These are phyloP conservation scores for Ichneumoninae sp. DNA, from an alignment of 2,888 invertebrate species.

Conservation along the genomic window DNA sequence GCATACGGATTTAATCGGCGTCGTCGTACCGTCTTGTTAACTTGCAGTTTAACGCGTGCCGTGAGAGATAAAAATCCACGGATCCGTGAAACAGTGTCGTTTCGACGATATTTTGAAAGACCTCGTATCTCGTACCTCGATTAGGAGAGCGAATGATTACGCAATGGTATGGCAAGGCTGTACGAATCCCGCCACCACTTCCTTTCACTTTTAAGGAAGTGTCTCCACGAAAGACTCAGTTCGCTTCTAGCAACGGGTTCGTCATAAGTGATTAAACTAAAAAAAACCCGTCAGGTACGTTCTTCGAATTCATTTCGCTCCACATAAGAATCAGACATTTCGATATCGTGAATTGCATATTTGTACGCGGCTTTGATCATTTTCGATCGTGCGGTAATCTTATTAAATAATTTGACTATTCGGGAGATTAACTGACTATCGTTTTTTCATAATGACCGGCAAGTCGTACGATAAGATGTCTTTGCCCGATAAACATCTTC, in stretches of 20 bases:
- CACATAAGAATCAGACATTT: not conserved
- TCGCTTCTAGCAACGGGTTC: conserved; percentile 41
- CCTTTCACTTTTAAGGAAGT: conserved; percentile 74
- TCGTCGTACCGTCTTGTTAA: not conserved
- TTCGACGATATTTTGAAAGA: conserved; percentile 15
- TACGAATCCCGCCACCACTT: conserved; percentile 59
- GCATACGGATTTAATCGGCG: not conserved
- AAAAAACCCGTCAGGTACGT: not conserved
- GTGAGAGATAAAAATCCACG: conserved; percentile 1
- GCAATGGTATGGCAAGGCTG: conserved; percentile 48
- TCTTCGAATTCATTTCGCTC: not conserved
- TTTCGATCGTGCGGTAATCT: not conserved
- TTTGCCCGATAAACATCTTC: conserved; percentile 1
- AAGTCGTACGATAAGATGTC: not conserved
- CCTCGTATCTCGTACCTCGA: conserved; percentile 14
- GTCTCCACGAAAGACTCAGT: conserved; percentile 59
- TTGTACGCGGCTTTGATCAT: not conserved
- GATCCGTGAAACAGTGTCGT: not conserved
- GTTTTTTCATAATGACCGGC: not conserved
- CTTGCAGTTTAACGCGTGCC: not conserved
- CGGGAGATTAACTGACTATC: not conserved
- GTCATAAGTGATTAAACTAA: conserved; percentile 18
- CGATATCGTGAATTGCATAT: not conserved
- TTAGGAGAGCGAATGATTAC: conserved; percentile 47
- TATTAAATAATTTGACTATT: not conserved